A percentile compares a stretch with the other conserved stretches of the same genome.
phyloP scores from a whole-genome alignment of 2,113 vertebrate genomes.

The Mystacornis crossleyi region DNA sequence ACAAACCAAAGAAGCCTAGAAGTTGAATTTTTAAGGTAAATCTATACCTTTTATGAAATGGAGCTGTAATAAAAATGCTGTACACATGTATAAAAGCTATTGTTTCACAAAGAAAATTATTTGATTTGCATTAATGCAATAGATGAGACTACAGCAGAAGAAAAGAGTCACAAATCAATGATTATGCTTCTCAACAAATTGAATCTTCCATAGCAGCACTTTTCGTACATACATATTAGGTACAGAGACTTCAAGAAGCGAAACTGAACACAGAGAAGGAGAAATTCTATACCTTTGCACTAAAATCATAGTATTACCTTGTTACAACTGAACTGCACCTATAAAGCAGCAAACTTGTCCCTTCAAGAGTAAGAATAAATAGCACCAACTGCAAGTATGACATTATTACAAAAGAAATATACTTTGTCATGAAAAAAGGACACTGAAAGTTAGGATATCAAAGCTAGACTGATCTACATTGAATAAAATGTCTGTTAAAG shows the following conservation, averaged over 20 bases:
- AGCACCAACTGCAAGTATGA: background rate
- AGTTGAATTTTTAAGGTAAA: background rate
- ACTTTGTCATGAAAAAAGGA: background rate
- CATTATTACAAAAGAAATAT: background rate
- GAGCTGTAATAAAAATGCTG: background rate
- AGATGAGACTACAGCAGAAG: background rate
- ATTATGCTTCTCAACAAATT: slow-evolving; percentile 43
- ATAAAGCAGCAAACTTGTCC: background rate
- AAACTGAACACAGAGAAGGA: background rate
- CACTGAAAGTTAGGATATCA: background rate
- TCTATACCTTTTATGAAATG: background rate
- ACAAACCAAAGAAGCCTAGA: background rate
- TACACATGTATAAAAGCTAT: background rate
- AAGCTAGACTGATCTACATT: background rate
- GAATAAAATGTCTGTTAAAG: background rate
- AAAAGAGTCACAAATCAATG: slow-evolving; percentile 36
- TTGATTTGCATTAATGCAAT: slow-evolving; percentile 36
- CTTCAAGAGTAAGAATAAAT: background rate
- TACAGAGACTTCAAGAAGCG: background rate
- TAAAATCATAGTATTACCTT: background rate
- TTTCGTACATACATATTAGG: background rate
- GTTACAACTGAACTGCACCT: background rate
- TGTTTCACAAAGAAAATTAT: slow-evolving; percentile 23
- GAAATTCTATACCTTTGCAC: background rate
- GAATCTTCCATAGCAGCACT: background rate